Percentiles rank a stretch among this genome's conserved stretches.
phyloP scores from a whole-genome alignment of 2,888 invertebrate species.

The Calliscelio sp. region DNA sequence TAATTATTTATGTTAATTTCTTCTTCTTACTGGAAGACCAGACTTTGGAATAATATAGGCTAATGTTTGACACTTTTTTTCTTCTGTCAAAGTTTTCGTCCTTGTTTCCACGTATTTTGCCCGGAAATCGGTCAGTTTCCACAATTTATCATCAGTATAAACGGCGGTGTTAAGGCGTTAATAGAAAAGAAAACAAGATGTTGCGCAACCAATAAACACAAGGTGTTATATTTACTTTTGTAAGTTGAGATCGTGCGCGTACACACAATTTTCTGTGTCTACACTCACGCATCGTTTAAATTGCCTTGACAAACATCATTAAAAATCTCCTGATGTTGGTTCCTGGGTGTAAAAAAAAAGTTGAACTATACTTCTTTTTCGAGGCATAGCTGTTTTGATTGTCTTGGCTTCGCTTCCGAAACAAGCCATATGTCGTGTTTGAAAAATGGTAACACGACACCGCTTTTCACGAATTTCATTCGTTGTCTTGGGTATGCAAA shows the following conservation, averaged over 20 bases:
- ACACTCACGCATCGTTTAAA: constrained; percentile 43
- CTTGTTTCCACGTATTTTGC: neutral
- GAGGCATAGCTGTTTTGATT: constrained; percentile 35
- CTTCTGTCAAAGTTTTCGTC: neutral
- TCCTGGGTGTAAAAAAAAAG: constrained; percentile 27
- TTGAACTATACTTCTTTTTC: constrained; percentile 16
- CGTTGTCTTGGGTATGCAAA: too few species aligned
- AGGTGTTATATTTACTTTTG: constrained; percentile 67
- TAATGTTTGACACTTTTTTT: constrained; percentile 11
- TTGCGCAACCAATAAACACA: constrained; percentile 47
- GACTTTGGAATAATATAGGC: too few species aligned
- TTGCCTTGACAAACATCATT: constrained; percentile 44
- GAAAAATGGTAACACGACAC: constrained; percentile 26
- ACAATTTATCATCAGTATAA: constrained; percentile 30
- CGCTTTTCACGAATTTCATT: constrained; percentile 9
- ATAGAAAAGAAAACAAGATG: constrained; percentile 47
- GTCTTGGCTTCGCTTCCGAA: constrained; percentile 22
- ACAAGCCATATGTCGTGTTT: constrained; percentile 34
- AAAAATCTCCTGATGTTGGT: constrained; percentile 1
- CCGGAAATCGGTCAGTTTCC: constrained; percentile 34
- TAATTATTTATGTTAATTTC: too few species aligned
- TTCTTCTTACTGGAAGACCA: too few species aligned
- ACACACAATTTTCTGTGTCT: constrained; percentile 33
- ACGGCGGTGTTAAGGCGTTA: constrained; percentile 21
- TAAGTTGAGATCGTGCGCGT: constrained; percentile 33